Evolutionary conservation across 1,140 invertebrate genomes (phyloP).

Genomic region (Pseudomyrmex concolor): DNA sequence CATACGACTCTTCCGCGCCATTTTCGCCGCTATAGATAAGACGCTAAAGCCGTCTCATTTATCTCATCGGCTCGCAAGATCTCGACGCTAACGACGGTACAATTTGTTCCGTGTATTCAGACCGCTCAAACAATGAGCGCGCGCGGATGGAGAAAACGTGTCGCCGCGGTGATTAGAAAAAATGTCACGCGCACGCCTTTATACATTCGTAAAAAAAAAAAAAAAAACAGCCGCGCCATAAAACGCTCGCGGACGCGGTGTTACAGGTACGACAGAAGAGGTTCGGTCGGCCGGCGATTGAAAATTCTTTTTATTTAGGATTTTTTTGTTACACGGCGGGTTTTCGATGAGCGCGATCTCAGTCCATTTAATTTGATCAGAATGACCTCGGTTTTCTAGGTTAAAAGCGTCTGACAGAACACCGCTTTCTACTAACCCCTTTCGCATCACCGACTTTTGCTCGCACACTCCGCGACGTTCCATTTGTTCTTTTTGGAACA

Average conservation of each 20-base stretch:
- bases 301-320: background rate
- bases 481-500: conserved; percentile 44
- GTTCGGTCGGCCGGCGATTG: background rate
- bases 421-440: conserved; percentile 26
- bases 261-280: conserved; percentile 36
- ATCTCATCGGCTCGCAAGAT: conserved; percentile 34
- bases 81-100: conserved; percentile 41
- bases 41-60: conserved; percentile 52
- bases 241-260: conserved; percentile 24
- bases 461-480: background rate
- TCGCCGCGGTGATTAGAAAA: conserved; percentile 46
- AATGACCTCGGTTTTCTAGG: conserved; percentile 50
- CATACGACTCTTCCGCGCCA: conserved; percentile 20
- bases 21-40: conserved; percentile 56
- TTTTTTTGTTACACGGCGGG: background rate
- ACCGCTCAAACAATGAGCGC: conserved; percentile 54
- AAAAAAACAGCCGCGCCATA: conserved; percentile 7
- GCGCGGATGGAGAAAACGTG: conserved; percentile 62
- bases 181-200: conserved; percentile 38
- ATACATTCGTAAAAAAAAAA: conserved; percentile 46
- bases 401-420: conserved; percentile 45
- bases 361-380: conserved; percentile 45
- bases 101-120: conserved; percentile 50
- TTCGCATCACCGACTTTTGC: conserved; percentile 32
- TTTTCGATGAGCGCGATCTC: conserved; percentile 4